These are phyloP conservation scores for Zosterops lateralis DNA, from an alignment of 2,113 vertebrate species.

Conservation along the genomic window DNA sequence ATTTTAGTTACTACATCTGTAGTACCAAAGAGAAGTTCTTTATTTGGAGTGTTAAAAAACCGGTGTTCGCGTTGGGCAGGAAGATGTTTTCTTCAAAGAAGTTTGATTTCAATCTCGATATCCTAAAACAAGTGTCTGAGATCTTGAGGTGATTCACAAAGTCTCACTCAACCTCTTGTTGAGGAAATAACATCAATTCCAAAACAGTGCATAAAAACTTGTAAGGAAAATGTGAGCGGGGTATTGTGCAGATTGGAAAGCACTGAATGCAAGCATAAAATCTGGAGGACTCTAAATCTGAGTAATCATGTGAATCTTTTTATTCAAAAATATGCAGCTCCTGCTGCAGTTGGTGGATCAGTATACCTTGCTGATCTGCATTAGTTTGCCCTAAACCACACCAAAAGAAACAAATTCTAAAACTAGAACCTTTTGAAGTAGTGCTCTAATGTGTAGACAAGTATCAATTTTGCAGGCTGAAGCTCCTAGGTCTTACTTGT, in stretches of 20 bases:
- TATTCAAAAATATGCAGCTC: not conserved
- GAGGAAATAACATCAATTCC: not conserved
- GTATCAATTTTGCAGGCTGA: not conserved
- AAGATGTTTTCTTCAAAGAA: not conserved
- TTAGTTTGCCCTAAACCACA: not conserved
- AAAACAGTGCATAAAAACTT: not conserved
- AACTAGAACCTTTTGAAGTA: not conserved
- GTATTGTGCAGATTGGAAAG: not conserved
- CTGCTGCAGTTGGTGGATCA: not conserved
- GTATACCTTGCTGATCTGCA: not conserved
- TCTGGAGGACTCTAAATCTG: not conserved
- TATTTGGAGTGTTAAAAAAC: not conserved
- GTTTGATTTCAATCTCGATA: not conserved
- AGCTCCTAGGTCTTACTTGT: not conserved
- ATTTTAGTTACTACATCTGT: not conserved
- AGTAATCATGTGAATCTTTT: not conserved
- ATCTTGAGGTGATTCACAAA: not conserved
- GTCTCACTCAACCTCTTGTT: not conserved
- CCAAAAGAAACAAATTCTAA: not conserved
- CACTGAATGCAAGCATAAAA: not conserved
- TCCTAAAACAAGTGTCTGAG: not conserved
- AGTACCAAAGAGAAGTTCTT: not conserved
- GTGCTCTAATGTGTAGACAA: not conserved
- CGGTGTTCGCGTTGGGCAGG: not conserved
- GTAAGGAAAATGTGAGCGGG: not conserved